Percentiles rank a stretch among this genome's conserved stretches.
Evolutionary conservation across 2,888 invertebrate species (phyloP).

Genomic region (Drosophila austrosaltans): DNA sequence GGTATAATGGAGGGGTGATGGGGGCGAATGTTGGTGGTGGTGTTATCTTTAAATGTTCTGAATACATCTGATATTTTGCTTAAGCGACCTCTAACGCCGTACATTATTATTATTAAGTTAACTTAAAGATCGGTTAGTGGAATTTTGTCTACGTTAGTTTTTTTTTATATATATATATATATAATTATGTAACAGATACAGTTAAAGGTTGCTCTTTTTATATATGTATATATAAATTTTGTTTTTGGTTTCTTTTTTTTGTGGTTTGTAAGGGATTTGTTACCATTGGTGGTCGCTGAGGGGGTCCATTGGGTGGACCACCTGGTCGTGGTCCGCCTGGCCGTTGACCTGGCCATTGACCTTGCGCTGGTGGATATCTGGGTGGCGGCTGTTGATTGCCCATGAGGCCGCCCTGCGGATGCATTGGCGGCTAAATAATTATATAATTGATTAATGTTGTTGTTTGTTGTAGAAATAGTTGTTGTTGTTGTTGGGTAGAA

Average conservation of each 20-base stretch:
- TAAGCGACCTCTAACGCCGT: conserved; percentile 45
- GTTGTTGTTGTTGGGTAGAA: conserved; percentile 68
- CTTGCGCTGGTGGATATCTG: conserved; percentile 83
- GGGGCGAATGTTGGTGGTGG: conserved; percentile 49
- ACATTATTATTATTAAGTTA: conserved; percentile 57
- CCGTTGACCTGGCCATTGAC: conserved; percentile 84
- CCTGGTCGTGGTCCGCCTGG: conserved; percentile 84
- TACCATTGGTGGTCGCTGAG: conserved; percentile 87
- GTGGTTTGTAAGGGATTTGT: conserved; percentile 60
- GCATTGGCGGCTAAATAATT: conserved; percentile 83
- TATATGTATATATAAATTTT: not conserved
- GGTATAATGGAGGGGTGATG: not conserved
- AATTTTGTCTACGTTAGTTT: conserved; percentile 38
- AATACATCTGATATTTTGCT: conserved; percentile 61
- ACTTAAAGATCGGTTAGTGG: conserved; percentile 67
- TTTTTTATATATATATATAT: conserved; percentile 10
- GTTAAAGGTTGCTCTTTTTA: conserved; percentile 2
- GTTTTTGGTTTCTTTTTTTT: conserved; percentile 7
- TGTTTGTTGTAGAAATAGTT: conserved; percentile 53
- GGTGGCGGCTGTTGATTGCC: conserved; percentile 85
- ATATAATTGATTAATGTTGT: conserved; percentile 50
- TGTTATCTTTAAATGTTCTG: conserved; percentile 72
- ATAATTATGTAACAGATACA: conserved; percentile 10
- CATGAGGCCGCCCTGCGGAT: conserved; percentile 85
- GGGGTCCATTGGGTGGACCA: conserved; percentile 84